A percentile compares a stretch with the other conserved stretches of the same genome.
These are phyloP conservation scores for Drosophila mettleri DNA, from an alignment of 2,888 invertebrate species.

Conservation along the genomic window DNA sequence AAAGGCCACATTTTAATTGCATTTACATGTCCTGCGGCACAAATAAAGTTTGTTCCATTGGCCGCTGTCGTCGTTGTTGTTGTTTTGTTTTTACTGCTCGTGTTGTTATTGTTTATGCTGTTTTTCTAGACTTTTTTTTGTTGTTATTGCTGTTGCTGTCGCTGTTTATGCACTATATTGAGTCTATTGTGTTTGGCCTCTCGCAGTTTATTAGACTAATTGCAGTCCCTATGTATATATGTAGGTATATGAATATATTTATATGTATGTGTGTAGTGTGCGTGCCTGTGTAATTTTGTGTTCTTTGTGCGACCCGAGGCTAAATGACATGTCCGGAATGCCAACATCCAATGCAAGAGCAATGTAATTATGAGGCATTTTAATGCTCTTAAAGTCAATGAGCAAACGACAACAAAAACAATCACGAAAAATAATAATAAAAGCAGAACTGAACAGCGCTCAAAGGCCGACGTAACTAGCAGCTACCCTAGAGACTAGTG, in stretches of 20 bases:
- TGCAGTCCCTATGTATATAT: slow-evolving; percentile 28
- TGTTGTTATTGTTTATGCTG: slow-evolving; percentile 52
- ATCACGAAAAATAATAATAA: slow-evolving; percentile 9
- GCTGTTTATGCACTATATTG: slow-evolving; percentile 61
- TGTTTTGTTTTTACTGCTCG: slow-evolving; percentile 19
- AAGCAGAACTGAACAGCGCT: not conserved
- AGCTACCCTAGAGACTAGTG: not conserved
- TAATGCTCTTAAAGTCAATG: slow-evolving; percentile 72
- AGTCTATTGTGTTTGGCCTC: slow-evolving; percentile 57
- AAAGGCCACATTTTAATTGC: slow-evolving; percentile 75
- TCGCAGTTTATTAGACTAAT: slow-evolving; percentile 73
- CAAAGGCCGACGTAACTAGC: not conserved
- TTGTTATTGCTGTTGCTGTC: slow-evolving; percentile 28
- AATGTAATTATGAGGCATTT: slow-evolving; percentile 74
- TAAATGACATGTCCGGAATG: slow-evolving; percentile 73
- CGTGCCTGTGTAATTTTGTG: slow-evolving; percentile 47
- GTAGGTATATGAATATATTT: slow-evolving; percentile 18
- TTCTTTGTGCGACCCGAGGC: slow-evolving; percentile 62
- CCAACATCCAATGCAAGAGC: slow-evolving; percentile 50
- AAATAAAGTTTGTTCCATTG: slow-evolving; percentile 20
- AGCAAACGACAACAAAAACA: slow-evolving; percentile 27
- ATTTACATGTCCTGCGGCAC: slow-evolving; percentile 78
- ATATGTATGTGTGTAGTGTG: slow-evolving; percentile 17
- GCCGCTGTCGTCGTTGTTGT: slow-evolving; percentile 20
- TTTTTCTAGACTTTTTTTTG: slow-evolving; percentile 24